phyloP scores from a whole-genome alignment of 2,888 invertebrate species.

The Cenopis cana region DNA sequence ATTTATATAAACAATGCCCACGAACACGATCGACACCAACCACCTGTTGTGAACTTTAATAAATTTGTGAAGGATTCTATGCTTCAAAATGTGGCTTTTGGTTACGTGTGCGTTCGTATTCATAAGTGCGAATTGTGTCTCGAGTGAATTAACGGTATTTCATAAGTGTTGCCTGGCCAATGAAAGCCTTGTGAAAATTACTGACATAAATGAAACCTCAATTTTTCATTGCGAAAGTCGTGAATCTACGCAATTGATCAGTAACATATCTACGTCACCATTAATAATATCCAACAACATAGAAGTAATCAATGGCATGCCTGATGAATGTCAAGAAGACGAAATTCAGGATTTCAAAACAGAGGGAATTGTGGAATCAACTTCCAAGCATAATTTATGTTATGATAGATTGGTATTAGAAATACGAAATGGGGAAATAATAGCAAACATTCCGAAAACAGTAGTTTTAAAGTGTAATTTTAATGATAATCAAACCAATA shows the following conservation, averaged over 20 bases:
- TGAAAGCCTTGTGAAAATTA: constrained; percentile 67
- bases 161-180: constrained; percentile 73
- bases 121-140: constrained; percentile 51
- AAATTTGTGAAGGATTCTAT: constrained; percentile 47
- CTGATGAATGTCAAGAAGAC: constrained; percentile 61
- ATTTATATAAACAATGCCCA: constrained; percentile 65
- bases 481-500: constrained; percentile 55
- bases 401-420: constrained; percentile 70
- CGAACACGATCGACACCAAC: constrained; percentile 64
- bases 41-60: constrained; percentile 67
- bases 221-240: constrained; percentile 66
- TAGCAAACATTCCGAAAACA: constrained; percentile 65
- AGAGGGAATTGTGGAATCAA: constrained; percentile 50
- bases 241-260: constrained; percentile 53
- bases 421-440: constrained; percentile 61
- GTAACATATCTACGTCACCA: constrained; percentile 60
- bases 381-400: constrained; percentile 55
- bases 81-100: constrained; percentile 63
- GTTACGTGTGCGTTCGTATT: constrained; percentile 58
- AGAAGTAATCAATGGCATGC: constrained; percentile 63
- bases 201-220: constrained; percentile 51
- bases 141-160: constrained; percentile 59
- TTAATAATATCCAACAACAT: constrained; percentile 62
- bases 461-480: constrained; percentile 65
- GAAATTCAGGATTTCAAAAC: constrained; percentile 50